Percentiles rank a stretch among this genome's conserved stretches.
phyloP scores from a whole-genome alignment of 2,797 vertebrate genomes.

The Amblyopsis hoosieri region DNA sequence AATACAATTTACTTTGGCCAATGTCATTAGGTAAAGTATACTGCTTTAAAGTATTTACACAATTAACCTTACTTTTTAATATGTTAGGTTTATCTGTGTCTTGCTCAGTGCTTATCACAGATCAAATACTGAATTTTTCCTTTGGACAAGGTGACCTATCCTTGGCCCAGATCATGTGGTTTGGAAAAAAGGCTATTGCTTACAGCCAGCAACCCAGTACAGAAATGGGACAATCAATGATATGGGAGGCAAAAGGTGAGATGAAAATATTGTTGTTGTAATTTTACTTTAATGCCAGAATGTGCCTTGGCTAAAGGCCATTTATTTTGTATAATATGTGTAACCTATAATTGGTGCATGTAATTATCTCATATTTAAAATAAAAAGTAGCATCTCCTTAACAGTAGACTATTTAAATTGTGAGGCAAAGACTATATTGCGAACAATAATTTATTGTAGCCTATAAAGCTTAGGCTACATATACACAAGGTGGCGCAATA shows the following conservation, averaged over 20 bases:
- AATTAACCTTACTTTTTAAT: not conserved
- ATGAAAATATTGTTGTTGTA: slow-evolving; percentile 1
- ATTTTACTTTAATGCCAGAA: not conserved
- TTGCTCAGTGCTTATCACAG: not conserved
- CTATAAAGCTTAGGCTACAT: not conserved
- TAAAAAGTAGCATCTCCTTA: not conserved
- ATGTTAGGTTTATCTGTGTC: not conserved
- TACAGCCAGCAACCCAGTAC: slow-evolving; percentile 21
- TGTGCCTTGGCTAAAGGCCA: not conserved
- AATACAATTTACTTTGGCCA: slow-evolving; percentile 1
- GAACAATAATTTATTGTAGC: slow-evolving; percentile 7
- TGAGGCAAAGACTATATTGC: slow-evolving; percentile 1
- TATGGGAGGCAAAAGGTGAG: slow-evolving; percentile 44
- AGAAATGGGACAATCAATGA: not conserved
- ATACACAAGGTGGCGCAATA: slow-evolving; percentile 57
- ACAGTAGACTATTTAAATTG: not conserved
- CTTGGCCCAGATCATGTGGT: slow-evolving; percentile 1
- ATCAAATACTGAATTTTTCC: slow-evolving; percentile 22
- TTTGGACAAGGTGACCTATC: slow-evolving; percentile 46
- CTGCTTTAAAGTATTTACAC: not conserved
- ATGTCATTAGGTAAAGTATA: not conserved
- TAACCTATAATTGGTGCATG: not conserved
- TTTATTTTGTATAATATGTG: not conserved
- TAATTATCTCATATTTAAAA: not conserved
- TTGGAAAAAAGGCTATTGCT: slow-evolving; percentile 30